A percentile compares a stretch with the other conserved stretches of the same genome.
These are phyloP conservation scores for Lathamus discolor DNA, from an alignment of 2,113 vertebrate species.

Conservation along the genomic window DNA sequence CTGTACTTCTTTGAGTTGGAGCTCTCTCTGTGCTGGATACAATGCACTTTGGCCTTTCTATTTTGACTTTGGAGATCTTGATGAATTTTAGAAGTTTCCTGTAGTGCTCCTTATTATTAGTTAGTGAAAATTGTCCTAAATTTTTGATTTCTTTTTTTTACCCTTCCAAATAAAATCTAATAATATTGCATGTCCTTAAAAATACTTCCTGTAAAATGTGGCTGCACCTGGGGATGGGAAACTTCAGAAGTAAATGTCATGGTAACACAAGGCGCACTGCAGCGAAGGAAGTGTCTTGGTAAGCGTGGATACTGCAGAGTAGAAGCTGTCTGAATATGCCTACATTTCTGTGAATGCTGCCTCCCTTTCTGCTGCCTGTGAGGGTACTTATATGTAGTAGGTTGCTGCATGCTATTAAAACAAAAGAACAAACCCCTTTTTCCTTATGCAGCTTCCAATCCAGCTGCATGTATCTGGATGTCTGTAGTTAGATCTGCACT, in stretches of 20 bases:
- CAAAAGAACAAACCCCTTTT: neutral
- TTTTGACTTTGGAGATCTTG: neutral
- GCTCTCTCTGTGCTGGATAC: neutral
- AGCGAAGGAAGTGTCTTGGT: neutral
- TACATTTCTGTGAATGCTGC: fast-evolving
- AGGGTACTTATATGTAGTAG: neutral
- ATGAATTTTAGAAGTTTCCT: neutral
- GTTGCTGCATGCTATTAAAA: neutral
- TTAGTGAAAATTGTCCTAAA: neutral
- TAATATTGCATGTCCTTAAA: neutral
- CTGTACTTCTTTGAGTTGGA: neutral
- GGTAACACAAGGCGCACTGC: neutral
- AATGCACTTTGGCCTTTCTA: neutral
- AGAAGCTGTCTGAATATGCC: neutral
- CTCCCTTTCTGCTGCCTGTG: neutral
- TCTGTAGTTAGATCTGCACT: slow-evolving; percentile 2
- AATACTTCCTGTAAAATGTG: neutral
- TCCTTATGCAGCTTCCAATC: neutral
- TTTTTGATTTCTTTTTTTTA: neutral
- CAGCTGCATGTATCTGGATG: neutral
- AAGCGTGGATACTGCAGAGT: fast-evolving
- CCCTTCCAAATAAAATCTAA: neutral
- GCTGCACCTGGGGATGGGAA: neutral
- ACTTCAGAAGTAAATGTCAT: neutral
- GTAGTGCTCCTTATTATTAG: neutral